phyloP scores from a whole-genome alignment of 2,113 vertebrate species.

The Catharus bicknelli region DNA sequence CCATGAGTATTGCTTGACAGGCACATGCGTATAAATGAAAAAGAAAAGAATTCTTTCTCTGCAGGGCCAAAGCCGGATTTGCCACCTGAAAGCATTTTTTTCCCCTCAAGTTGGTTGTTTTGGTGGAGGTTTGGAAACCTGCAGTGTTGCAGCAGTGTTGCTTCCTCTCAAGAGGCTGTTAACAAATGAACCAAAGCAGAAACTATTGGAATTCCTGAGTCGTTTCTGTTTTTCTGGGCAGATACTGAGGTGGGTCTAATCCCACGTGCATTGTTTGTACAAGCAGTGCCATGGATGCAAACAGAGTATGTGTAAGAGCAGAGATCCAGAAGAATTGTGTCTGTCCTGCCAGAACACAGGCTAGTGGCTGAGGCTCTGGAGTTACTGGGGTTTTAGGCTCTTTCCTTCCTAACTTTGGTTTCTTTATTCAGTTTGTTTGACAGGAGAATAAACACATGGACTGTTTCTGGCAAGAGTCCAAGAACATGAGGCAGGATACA shows the following conservation, averaged over 20 bases:
- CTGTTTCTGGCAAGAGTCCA: neutral
- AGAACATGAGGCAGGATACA: neutral
- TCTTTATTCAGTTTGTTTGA: neutral
- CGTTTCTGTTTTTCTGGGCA: neutral
- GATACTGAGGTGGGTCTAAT: neutral
- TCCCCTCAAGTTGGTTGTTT: neutral
- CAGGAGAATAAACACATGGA: neutral
- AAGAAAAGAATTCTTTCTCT: neutral
- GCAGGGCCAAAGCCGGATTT: neutral
- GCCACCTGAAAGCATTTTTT: neutral
- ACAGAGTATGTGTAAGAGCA: neutral
- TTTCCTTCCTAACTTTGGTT: neutral
- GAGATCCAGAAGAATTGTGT: neutral
- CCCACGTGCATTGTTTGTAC: accelerated
- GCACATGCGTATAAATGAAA: neutral
- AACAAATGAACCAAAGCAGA: neutral
- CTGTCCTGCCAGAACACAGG: neutral
- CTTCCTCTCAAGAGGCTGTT: neutral
- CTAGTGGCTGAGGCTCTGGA: neutral
- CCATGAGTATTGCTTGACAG: neutral
- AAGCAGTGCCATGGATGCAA: neutral
- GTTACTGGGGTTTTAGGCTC: neutral
- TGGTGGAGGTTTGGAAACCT: neutral
- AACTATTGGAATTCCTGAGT: neutral
- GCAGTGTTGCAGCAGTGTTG: neutral